Conservation (phyloP, 2,797 vertebrate species). For the Hyperoplus lanceolatus region DNA sequence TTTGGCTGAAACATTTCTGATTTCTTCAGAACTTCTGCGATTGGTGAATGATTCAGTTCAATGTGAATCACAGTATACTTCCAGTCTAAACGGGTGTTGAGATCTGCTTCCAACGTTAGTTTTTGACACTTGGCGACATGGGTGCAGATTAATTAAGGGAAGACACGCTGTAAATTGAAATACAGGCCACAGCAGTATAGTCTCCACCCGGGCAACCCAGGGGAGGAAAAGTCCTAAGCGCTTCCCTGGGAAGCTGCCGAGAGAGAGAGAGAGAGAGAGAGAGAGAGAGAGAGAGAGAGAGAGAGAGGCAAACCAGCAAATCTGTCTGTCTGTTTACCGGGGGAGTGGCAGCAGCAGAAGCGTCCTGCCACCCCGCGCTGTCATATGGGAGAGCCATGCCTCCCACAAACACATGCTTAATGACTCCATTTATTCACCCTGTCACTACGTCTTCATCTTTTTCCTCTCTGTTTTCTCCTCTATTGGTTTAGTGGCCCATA, state of each 20-base stretch:
- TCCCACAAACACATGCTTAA: slow-evolving; percentile 97
- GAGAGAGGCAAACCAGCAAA: slow-evolving; percentile 92
- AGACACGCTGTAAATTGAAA: slow-evolving; percentile 54
- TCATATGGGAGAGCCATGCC: slow-evolving; percentile 96
- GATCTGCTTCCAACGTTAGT: slow-evolving; percentile 39
- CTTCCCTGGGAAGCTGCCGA: slow-evolving; percentile 87
- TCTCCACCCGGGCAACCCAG: slow-evolving; percentile 43
- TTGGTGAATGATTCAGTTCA: slow-evolving; percentile 15
- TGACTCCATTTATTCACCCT: slow-evolving; percentile 97
- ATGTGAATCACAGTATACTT: slow-evolving; percentile 16
- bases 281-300: slow-evolving; percentile 87
- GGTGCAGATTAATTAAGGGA: slow-evolving; percentile 59
- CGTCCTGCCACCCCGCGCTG: slow-evolving; percentile 83
- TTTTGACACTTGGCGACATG: slow-evolving; percentile 40
- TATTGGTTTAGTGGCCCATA: slow-evolving; percentile 93
- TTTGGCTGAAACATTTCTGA: neutral
- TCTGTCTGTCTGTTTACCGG: slow-evolving; percentile 96
- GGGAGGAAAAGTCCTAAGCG: slow-evolving; percentile 66
- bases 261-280: slow-evolving; percentile 86
- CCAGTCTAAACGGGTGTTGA: slow-evolving; percentile 1
- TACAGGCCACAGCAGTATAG: slow-evolving; percentile 22
- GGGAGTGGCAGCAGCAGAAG: slow-evolving; percentile 94
- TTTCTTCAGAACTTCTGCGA: slow-evolving; percentile 8
- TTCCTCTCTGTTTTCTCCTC: slow-evolving; percentile 73
- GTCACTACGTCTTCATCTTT: slow-evolving; percentile 72